These are phyloP conservation scores for Alauda arvensis DNA, from an alignment of 2,797 vertebrate genomes.

Conservation along the genomic window DNA sequence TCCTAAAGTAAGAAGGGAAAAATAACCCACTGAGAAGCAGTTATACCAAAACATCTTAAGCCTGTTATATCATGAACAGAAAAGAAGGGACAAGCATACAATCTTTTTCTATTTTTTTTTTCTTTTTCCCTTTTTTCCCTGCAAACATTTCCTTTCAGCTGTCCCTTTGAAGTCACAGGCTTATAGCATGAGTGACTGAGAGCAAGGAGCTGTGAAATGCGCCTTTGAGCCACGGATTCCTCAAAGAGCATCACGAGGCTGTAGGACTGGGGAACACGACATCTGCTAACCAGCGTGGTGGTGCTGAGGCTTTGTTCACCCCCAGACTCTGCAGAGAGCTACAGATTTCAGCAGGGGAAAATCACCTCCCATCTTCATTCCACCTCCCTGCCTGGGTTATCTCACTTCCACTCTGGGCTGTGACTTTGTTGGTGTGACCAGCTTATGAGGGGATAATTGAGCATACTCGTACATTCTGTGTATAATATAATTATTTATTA, in stretches of 20 bases:
- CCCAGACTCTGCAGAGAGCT: background rate
- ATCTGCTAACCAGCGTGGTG: background rate
- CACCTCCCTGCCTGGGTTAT: background rate
- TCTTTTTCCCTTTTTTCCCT: background rate
- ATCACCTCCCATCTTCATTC: background rate
- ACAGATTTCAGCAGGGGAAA: background rate
- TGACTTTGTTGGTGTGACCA: background rate
- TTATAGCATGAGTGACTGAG: background rate
- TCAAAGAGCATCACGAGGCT: background rate
- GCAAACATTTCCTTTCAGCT: constrained; percentile 23
- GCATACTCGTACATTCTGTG: background rate
- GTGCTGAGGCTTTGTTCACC: background rate
- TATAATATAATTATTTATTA: too few relatives aligned
- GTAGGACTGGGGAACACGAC: background rate
- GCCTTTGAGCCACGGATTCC: background rate
- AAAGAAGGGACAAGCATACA: background rate
- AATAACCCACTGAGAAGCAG: constrained; percentile 4
- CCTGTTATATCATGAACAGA: constrained; percentile 11
- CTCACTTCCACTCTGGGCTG: background rate
- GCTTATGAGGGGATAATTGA: background rate
- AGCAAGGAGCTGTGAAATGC: constrained; percentile 16
- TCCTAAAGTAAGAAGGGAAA: constrained; percentile 2
- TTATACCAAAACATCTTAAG: constrained; percentile 17
- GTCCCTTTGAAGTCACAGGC: constrained; percentile 41
- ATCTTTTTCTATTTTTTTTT: background rate